Percentiles rank a stretch among this genome's conserved stretches.
Conservation (phyloP, 2,113 vertebrate species). For the Irena cyanogastra region DNA sequence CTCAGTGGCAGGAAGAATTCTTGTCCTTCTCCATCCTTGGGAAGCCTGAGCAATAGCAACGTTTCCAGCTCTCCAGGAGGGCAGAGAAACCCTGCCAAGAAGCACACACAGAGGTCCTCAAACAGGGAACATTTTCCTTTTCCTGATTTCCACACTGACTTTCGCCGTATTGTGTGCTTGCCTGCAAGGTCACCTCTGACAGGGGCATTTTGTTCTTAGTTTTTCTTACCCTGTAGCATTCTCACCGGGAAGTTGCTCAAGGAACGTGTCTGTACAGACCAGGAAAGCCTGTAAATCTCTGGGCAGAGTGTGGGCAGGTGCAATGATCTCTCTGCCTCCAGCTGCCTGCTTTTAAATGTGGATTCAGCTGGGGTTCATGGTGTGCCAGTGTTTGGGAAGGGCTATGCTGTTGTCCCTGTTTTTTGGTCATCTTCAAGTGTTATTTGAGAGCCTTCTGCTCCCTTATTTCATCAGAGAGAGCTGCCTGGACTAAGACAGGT, state of each 20-base stretch:
- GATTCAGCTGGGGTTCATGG: not conserved
- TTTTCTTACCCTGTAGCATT: not conserved
- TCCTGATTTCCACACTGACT: not conserved
- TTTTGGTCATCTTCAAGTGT: fast-evolving
- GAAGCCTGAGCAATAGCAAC: not conserved
- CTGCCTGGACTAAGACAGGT: not conserved
- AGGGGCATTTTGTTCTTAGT: not conserved
- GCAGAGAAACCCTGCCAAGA: not conserved
- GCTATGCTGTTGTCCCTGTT: not conserved
- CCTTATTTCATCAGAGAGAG: not conserved
- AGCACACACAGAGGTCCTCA: fast-evolving
- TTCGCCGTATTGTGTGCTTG: fast-evolving
- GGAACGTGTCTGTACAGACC: fast-evolving
- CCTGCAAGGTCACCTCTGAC: not conserved
- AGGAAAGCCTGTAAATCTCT: not conserved
- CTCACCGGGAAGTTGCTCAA: fast-evolving
- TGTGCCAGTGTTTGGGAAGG: not conserved
- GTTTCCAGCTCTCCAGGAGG: not conserved
- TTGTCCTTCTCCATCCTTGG: not conserved
- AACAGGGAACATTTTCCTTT: not conserved
- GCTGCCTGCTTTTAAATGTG: not conserved
- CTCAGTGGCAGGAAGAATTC: not conserved
- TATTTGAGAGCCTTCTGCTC: not conserved
- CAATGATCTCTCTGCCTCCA: not conserved
- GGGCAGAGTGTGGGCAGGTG: fast-evolving